phyloP scores from a whole-genome alignment of 1,140 invertebrate species.

The Chrysopa pallens region DNA sequence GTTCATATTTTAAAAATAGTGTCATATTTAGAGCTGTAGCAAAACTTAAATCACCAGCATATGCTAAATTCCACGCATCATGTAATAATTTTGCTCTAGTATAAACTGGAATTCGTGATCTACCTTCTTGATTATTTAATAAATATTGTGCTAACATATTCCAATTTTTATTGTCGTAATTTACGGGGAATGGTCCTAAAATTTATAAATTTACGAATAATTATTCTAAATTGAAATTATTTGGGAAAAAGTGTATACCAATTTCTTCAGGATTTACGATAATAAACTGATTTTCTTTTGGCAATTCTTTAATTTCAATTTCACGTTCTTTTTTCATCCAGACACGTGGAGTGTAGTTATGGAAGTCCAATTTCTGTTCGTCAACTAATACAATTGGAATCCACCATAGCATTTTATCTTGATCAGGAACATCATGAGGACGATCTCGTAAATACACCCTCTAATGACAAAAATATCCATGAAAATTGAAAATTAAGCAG shows the following conservation, averaged over 20 bases:
- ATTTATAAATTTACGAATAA: not conserved
- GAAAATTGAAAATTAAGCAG: not conserved
- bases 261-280: constrained; percentile 67
- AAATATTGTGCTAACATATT: constrained; percentile 45
- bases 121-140: constrained; percentile 24
- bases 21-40: constrained; percentile 55
- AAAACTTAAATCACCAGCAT: constrained; percentile 53
- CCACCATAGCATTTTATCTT: constrained; percentile 46
- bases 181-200: constrained; percentile 58
- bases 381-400: constrained; percentile 41
- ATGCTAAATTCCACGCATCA: constrained; percentile 61
- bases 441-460: constrained; percentile 48
- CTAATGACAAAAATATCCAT: constrained; percentile 16
- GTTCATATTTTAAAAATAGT: constrained; percentile 46
- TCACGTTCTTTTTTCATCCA: constrained; percentile 40
- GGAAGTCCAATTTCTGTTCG: constrained; percentile 34
- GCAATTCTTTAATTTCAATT: constrained; percentile 28
- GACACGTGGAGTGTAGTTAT: constrained; percentile 25
- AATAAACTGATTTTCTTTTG: constrained; percentile 37
- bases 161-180: constrained; percentile 68
- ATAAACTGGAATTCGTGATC: constrained; percentile 40
- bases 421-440: constrained; percentile 41
- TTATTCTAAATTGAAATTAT: constrained; percentile 1
- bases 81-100: constrained; percentile 57
- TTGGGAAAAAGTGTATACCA: constrained; percentile 26